phyloP scores from a whole-genome alignment of 2,888 invertebrate genomes.

The Pecten maximus region DNA sequence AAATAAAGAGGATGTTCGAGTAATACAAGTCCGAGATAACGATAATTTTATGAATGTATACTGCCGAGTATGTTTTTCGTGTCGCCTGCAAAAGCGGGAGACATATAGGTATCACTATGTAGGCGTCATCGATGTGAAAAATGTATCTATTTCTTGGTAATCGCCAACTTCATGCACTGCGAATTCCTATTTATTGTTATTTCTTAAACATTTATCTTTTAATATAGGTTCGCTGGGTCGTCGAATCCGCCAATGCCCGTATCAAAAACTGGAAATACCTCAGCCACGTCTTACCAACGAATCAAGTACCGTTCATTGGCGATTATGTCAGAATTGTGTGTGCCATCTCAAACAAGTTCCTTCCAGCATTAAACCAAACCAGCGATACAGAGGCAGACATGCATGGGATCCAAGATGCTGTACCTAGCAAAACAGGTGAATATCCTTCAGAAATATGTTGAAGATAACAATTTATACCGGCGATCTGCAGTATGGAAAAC shows the following conservation, averaged over 20 bases:
- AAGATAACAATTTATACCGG: neutral
- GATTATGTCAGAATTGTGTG: slow-evolving; percentile 55
- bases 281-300: slow-evolving; percentile 47
- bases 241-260: slow-evolving; percentile 53
- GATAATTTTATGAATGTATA: no score
- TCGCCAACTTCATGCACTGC: no score
- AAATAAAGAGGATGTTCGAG: no score
- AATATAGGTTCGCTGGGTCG: slow-evolving; percentile 55
- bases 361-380: slow-evolving; percentile 14
- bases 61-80: no score
- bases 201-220: neutral
- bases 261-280: slow-evolving; percentile 53
- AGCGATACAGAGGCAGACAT: slow-evolving; percentile 20
- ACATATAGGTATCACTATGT: no score
- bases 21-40: no score
- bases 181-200: no score
- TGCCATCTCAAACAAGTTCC: slow-evolving; percentile 50
- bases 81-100: no score
- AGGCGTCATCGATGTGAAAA: no score
- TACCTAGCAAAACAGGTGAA: neutral
- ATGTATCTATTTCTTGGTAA: no score
- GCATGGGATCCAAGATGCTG: slow-evolving; percentile 1
- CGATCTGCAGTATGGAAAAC: neutral
- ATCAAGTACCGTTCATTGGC: slow-evolving; percentile 54
- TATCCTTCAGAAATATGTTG: neutral